Evolutionary conservation across 2,797 vertebrate species (phyloP).

Genomic region (Molossus alvarezi): DNA sequence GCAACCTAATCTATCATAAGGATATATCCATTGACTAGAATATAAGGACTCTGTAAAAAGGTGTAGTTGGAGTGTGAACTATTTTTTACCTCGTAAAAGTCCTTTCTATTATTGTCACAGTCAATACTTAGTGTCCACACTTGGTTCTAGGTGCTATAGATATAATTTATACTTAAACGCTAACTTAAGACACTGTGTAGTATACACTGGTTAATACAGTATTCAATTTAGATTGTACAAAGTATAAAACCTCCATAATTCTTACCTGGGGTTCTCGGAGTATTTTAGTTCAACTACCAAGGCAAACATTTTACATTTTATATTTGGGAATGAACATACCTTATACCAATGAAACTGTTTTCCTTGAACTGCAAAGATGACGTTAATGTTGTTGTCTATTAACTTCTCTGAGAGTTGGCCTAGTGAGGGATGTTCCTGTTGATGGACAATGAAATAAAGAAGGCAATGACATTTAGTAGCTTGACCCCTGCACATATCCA

Average conservation of each 20-base stretch:
- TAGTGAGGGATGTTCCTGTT: constrained; percentile 97
- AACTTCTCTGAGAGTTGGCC: constrained; percentile 97
- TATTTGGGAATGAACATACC: constrained; percentile 91
- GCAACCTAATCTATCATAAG: constrained; percentile 12
- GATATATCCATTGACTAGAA: not conserved
- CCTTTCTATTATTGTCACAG: not conserved
- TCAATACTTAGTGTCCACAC: not conserved
- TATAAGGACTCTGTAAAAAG: not conserved
- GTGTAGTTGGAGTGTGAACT: not conserved
- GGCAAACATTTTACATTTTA: constrained; percentile 42
- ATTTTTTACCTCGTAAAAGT: not conserved
- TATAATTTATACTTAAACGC: not conserved
- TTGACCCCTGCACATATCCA: not conserved
- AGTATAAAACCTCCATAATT: not conserved
- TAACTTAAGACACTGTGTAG: not conserved
- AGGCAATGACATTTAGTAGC: constrained; percentile 57
- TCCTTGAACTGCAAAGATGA: constrained; percentile 97
- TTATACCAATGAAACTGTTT: constrained; percentile 98
- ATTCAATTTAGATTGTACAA: constrained; percentile 10
- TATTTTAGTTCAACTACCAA: constrained; percentile 24
- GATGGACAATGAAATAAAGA: constrained; percentile 81
- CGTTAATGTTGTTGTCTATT: constrained; percentile 96
- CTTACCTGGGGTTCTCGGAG: not conserved
- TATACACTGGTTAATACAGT: not conserved
- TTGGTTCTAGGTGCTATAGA: constrained; percentile 4